Conservation (phyloP, 2,888 invertebrate genomes). For the Chrysolina americana region DNA sequence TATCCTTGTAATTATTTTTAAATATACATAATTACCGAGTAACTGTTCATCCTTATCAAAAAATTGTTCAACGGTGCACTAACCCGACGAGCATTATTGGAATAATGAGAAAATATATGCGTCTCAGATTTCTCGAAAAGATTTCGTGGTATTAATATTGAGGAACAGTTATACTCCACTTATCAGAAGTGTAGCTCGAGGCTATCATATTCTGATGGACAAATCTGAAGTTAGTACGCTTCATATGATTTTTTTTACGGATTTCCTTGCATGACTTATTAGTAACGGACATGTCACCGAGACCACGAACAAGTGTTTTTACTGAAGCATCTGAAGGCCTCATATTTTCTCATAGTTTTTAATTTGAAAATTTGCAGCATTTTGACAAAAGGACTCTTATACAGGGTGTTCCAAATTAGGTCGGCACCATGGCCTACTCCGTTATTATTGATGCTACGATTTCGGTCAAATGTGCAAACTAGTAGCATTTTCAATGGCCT, state of each 20-base stretch:
- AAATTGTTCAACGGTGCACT: constrained; percentile 38
- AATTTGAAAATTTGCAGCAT: no score
- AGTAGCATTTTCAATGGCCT: no score
- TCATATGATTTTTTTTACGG: background rate
- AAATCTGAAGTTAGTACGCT: background rate
- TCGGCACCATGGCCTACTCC: no score
- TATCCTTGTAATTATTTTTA: constrained; percentile 53
- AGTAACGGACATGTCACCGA: no score
- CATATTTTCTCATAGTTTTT: no score
- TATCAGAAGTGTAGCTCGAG: constrained; percentile 4
- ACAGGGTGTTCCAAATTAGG: no score
- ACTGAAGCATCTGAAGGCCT: no score
- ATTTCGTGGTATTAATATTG: constrained; percentile 16
- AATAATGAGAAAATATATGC: constrained; percentile 35
- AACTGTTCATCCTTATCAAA: constrained; percentile 46
- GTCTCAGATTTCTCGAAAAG: constrained; percentile 10
- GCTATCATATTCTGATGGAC: background rate
- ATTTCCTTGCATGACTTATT: background rate
- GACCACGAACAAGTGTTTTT: no score
- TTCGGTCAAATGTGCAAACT: no score
- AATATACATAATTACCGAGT: constrained; percentile 51
- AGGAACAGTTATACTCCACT: constrained; percentile 2
- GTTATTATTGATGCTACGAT: no score
- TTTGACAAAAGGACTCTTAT: no score
- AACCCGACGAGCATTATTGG: constrained; percentile 40